These are phyloP conservation scores for Mantis religiosa DNA, from an alignment of 2,888 invertebrate species.

Conservation along the genomic window DNA sequence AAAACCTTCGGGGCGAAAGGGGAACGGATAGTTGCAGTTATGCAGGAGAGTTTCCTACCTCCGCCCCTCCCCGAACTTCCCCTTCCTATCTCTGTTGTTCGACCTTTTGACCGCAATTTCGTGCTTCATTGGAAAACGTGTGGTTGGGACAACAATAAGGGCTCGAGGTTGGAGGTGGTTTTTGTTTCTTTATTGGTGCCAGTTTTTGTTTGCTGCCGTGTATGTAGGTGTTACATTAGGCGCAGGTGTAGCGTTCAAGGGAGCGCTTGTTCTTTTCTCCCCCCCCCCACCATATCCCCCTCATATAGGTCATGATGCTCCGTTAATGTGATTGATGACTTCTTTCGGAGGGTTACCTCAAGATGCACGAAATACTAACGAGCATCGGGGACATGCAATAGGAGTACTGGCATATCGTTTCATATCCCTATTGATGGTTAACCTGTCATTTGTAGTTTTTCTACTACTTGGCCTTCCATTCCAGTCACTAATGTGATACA, in stretches of 20 bases:
- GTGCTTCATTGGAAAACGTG: constrained; percentile 19
- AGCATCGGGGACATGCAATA: too few relatives aligned
- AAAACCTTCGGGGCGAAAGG: neutral
- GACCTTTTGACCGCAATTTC: constrained; percentile 27
- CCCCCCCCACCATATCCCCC: too few relatives aligned
- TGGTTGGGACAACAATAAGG: neutral
- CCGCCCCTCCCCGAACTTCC: neutral
- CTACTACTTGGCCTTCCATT: too few relatives aligned
- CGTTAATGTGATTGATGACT: neutral
- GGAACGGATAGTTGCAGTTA: constrained; percentile 13
- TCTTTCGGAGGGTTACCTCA: neutral
- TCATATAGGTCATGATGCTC: neutral
- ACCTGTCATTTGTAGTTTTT: too few relatives aligned
- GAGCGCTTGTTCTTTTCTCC: neutral
- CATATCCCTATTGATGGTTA: too few relatives aligned
- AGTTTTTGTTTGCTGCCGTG: neutral
- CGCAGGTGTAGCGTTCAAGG: neutral
- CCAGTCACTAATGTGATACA: too few relatives aligned
- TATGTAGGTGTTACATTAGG: neutral
- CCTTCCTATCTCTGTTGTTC: constrained; percentile 1
- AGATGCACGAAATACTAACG: neutral
- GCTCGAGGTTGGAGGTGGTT: neutral
- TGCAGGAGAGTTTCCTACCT: constrained; percentile 5
- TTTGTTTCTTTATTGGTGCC: neutral
- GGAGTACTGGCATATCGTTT: too few relatives aligned